Evolutionary conservation across 1,140 invertebrate genomes (phyloP).

Genomic region (Elymnias hypermnestra): DNA sequence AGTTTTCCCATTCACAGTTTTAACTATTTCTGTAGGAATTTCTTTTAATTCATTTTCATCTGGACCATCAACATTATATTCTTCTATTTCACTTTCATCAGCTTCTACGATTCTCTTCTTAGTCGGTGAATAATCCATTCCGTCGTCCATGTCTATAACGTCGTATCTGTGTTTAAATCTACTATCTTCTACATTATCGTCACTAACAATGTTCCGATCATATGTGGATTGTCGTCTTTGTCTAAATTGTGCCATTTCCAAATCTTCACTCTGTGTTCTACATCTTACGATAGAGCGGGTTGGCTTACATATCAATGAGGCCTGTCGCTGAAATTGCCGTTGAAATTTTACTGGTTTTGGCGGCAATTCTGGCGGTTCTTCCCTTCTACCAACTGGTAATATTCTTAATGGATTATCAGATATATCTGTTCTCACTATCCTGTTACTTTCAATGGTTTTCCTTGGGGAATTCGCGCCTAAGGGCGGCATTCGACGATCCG

Average conservation of each 20-base stretch:
- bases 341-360: conserved; percentile 61
- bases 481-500: conserved; percentile 52
- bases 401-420: conserved; percentile 71
- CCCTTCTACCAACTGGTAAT: conserved; percentile 39
- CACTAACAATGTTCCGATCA: conserved; percentile 2
- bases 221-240: conserved; percentile 19
- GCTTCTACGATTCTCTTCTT: conserved; percentile 77
- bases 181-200: conserved; percentile 51
- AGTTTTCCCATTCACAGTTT: conserved; percentile 77
- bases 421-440: conserved; percentile 68
- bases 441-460: conserved; percentile 41
- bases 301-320: conserved; percentile 55
- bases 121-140: conserved; percentile 76
- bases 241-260: conserved; percentile 66
- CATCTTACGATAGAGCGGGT: conserved; percentile 40
- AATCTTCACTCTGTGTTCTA: conserved; percentile 57
- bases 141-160: conserved; percentile 76
- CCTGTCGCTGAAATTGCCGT: conserved; percentile 52
- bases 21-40: conserved; percentile 77
- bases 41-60: conserved; percentile 76
- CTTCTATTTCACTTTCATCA: conserved; percentile 68
- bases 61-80: conserved; percentile 77
- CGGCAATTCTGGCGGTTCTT: conserved; percentile 62
- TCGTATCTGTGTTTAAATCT: conserved; percentile 68
- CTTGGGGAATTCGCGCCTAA: conserved; percentile 60